Conservation (phyloP, 2,113 vertebrate genomes). For the Phalacrocorax brasilianus region DNA sequence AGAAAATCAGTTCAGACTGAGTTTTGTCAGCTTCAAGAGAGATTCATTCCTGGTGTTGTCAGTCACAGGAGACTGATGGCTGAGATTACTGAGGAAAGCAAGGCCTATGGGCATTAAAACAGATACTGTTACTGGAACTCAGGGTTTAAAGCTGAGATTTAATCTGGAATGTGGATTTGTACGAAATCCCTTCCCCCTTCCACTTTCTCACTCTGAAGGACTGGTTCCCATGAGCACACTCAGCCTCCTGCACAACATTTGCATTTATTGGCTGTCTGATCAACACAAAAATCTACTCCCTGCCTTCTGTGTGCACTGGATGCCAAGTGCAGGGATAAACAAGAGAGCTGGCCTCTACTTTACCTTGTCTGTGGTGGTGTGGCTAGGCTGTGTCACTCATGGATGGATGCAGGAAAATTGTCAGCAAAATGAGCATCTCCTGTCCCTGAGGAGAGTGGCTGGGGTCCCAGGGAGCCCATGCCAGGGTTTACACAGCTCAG, state of each 20-base stretch:
- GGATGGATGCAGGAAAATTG: neutral
- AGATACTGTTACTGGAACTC: constrained; percentile 2
- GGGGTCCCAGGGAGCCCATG: neutral
- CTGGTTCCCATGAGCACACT: neutral
- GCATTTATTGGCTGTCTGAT: neutral
- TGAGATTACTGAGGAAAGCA: constrained; percentile 30
- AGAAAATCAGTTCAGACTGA: constrained; percentile 29
- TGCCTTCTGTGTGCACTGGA: neutral
- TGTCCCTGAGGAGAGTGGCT: accelerated
- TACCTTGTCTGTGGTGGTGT: neutral
- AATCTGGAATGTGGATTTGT: constrained; percentile 9
- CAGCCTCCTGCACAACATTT: neutral
- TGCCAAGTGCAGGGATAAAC: neutral
- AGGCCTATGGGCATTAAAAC: constrained; percentile 37
- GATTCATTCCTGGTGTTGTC: constrained; percentile 15
- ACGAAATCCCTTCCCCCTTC: neutral
- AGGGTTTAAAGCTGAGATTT: neutral
- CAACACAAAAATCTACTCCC: neutral
- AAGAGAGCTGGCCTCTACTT: neutral
- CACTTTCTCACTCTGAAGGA: neutral
- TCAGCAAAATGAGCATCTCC: neutral
- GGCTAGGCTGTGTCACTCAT: neutral
- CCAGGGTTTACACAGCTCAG: neutral
- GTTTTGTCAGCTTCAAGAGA: constrained; percentile 49
- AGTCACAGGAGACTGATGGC: constrained; percentile 4